Base-by-base conservation (phyloP, 2,888 invertebrate species). In the Brachyptera putata region DNA sequence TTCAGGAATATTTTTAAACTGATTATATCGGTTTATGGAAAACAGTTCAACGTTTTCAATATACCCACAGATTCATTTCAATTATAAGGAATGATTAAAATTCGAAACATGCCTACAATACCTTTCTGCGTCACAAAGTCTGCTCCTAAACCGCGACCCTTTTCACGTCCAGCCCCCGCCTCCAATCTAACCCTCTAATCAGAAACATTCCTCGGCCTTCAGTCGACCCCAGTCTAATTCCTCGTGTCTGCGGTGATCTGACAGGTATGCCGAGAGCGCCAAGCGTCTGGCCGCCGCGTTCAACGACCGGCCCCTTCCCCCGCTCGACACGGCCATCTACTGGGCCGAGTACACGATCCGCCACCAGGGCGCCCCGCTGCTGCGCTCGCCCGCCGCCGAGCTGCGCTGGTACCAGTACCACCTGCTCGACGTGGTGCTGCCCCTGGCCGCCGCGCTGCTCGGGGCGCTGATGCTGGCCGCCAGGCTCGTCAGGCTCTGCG, bases 261-360 rank as follows among this genome's bases (percentile, higher is more conserved):
- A 18, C 48, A 60, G 60, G 24, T 60, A 55, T 30, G 53, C 53
- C 21, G 56, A 58, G 37, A 50, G 55, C 5, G 53, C 61, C 0
- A 34, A 21, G 30, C 34, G 43, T 14, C 18, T 61, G 24, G 41
- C 53, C 9, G 55, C 69, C 14, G 69, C 77, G 13, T 82, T 81
- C 69, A 74, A 74, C 36, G 83, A 83, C 67, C 78, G 84, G 0
- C 81, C 79, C 0, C 72, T 81, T 63, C 71, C 78, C 2, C 80
- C 85, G 0, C 73, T 84, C 22, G 79, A 81, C 25, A 81, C 81
- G 5, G 78, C 87, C 5, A 74, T 83, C 7, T 82, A 83, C 74
- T 87, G 85, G 86, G 79, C 84, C 25, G 85, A 87, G 69, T 81
- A 85, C 69, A 81, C 84, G 1, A 81, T 72, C 11, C 68, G 74